phyloP scores from a whole-genome alignment of 2,888 invertebrate species.

The Thelaira solivaga region DNA sequence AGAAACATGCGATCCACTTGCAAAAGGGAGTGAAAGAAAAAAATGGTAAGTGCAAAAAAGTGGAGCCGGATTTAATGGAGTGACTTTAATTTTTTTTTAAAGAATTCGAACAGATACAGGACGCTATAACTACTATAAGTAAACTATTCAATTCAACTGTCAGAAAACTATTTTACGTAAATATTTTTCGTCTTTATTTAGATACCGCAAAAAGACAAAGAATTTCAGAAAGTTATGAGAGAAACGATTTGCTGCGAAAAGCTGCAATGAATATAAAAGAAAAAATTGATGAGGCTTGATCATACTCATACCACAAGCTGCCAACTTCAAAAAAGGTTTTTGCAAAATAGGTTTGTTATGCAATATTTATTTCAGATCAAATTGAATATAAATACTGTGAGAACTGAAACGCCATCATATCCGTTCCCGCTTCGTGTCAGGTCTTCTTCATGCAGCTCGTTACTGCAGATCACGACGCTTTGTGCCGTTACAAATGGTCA shows the following conservation, averaged over 20 bases:
- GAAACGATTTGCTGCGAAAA: constrained; percentile 22
- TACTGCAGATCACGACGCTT: neutral
- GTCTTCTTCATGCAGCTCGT: neutral
- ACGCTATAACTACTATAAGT: neutral
- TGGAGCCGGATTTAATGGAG: neutral
- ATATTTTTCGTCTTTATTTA: neutral
- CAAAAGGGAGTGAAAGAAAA: neutral
- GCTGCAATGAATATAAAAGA: constrained; percentile 9
- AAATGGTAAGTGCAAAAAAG: constrained; percentile 6
- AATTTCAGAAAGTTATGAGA: constrained; percentile 11
- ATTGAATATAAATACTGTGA: neutral
- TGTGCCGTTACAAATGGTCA: neutral
- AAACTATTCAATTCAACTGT: neutral
- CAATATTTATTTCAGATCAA: constrained; percentile 49
- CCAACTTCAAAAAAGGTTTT: constrained; percentile 17
- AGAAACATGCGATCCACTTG: constrained; percentile 13
- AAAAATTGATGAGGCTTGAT: constrained; percentile 19
- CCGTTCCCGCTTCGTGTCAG: neutral
- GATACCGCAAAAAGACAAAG: neutral
- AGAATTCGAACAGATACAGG: constrained; percentile 8
- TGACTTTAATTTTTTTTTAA: constrained; percentile 18
- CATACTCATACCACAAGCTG: constrained; percentile 26
- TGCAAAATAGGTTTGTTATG: constrained; percentile 40
- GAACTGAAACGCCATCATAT: neutral
- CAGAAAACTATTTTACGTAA: neutral